Base-by-base conservation (phyloP, 2,888 invertebrate species). In the Watsonalla cultraria region DNA sequence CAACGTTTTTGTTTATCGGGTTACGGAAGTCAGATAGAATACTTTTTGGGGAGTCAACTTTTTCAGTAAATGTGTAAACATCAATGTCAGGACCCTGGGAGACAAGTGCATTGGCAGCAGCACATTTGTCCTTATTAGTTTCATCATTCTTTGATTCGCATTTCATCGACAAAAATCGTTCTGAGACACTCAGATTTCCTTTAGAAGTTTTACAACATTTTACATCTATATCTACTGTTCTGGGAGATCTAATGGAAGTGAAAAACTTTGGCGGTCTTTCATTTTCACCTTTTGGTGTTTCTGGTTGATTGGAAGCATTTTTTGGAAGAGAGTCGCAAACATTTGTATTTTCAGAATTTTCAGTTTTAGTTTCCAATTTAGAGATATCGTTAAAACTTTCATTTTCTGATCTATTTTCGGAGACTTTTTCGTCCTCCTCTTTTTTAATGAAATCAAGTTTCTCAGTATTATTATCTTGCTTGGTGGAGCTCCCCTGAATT, bases 251-350 rank as follows among this genome's bases (percentile, higher is more conserved):
- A 58, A 61, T 80, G 0, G 90, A 90, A 9, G 90, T 90, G 54
- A 90, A 90, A 72, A 90, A 90, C 68, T 90, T 90, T 5, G 84
- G 90, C 46, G 89, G 89, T 58, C 90, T 76, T 68, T 90, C 90
- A 33, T 65, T 74, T 71, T 90, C 90, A 54, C 73, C 47, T 77
- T 86, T 90, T 8, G 81, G 76, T n/a, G 77, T 71, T 53, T 86
- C 85, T 7, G 66, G 49, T 60, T 68, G 70, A 65, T 59, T 72
- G 11, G 63, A 50, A 14, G 65, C 48, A 42, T 51, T 47, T 65
- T 72, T 77, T 5, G 65, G 45, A 14, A 65, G 55, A 9, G 61
- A 61, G 58, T 59, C 59, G 47, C 51, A 53, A 34, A 39, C 47
- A 39, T 50, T 59, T 45, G 57, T 56, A 52, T 54, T 57, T 34